These are phyloP conservation scores for Thaleichthys pacificus DNA, from an alignment of 2,797 vertebrate species.

Conservation along the genomic window DNA sequence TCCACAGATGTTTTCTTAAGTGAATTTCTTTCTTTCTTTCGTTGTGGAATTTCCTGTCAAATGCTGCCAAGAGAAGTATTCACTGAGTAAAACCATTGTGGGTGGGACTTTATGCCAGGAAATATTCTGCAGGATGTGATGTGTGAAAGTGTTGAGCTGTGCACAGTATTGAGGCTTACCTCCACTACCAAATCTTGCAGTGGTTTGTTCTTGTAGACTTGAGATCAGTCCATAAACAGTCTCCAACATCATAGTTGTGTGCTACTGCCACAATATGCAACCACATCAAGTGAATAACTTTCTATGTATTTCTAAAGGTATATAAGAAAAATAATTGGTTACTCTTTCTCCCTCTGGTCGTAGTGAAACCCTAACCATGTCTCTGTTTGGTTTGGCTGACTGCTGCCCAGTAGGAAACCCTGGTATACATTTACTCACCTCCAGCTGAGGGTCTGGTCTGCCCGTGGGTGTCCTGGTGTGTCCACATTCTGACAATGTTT, in stretches of 20 bases:
- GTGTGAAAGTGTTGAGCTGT: neutral
- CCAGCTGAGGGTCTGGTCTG: slow-evolving; percentile 11
- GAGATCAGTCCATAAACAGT: neutral
- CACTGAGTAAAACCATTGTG: slow-evolving; percentile 9
- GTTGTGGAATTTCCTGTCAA: slow-evolving; percentile 50
- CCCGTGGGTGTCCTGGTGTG: slow-evolving; percentile 28
- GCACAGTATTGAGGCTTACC: neutral
- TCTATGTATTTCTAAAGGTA: neutral
- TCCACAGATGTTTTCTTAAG: slow-evolving; percentile 14
- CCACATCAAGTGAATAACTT: neutral
- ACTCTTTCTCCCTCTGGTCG: neutral
- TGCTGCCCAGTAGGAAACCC: slow-evolving; percentile 16
- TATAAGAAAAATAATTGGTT: neutral
- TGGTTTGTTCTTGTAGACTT: neutral
- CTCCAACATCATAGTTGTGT: neutral
- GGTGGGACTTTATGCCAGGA: slow-evolving; percentile 8
- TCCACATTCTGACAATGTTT: slow-evolving; percentile 15
- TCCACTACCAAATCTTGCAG: neutral
- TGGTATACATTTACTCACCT: slow-evolving; percentile 42
- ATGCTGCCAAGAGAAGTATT: slow-evolving; percentile 39
- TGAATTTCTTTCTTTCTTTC: slow-evolving; percentile 22
- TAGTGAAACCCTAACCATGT: slow-evolving; percentile 5
- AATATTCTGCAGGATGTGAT: neutral
- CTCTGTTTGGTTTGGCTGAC: slow-evolving; percentile 31
- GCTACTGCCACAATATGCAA: too few relatives aligned